Conservation (phyloP, 2,888 invertebrate species). For the Strigamia crassipes region DNA sequence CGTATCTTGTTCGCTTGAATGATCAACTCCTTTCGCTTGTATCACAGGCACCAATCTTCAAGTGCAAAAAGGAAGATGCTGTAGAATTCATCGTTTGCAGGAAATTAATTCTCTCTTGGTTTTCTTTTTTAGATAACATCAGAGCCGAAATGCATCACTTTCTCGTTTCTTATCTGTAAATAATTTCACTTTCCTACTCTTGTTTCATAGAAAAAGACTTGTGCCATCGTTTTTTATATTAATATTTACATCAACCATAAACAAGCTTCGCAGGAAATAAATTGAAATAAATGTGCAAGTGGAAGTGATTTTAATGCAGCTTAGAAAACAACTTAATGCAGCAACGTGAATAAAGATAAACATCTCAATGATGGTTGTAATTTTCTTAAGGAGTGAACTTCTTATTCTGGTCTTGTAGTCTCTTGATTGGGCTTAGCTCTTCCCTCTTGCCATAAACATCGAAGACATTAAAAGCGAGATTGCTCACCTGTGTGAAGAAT, state of each 20-base stretch:
- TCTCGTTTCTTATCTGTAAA: constrained; percentile 3
- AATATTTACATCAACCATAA: background rate
- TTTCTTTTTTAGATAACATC: constrained; percentile 4
- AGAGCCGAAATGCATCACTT: background rate
- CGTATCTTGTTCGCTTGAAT: constrained; percentile 3
- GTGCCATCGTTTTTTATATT: background rate
- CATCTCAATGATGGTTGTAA: background rate
- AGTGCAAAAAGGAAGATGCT: constrained; percentile 3
- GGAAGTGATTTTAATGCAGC: background rate
- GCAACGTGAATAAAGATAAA: background rate
- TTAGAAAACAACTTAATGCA: background rate
- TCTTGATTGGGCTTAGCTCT: background rate
- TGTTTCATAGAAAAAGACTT: background rate
- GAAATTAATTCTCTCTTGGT: background rate
- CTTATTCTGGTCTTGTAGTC: background rate
- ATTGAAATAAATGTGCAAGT: background rate
- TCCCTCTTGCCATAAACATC: background rate
- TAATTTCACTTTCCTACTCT: background rate
- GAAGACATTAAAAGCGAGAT: background rate
- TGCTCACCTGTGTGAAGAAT: background rate
- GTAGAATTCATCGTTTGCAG: constrained; percentile 4
- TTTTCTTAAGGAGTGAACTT: background rate
- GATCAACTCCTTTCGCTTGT: background rate
- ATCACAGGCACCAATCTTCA: background rate
- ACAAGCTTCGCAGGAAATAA: background rate